Percentiles rank a stretch among this genome's conserved stretches.
Evolutionary conservation across 2,113 vertebrate genomes (phyloP).

Genomic region (Saccopteryx bilineata): DNA sequence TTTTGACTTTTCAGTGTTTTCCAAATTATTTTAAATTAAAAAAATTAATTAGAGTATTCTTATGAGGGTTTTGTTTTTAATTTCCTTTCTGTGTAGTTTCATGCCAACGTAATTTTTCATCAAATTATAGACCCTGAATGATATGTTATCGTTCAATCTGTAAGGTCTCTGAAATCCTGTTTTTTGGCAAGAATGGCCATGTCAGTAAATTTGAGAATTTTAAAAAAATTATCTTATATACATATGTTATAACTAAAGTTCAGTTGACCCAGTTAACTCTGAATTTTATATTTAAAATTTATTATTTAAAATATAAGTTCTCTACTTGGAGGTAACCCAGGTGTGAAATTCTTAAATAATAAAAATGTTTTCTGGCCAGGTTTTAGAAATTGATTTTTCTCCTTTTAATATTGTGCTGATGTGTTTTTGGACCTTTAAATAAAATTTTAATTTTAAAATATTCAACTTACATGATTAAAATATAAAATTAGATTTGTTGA

Average conservation of each 20-base stretch:
- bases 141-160: neutral
- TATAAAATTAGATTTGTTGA: neutral
- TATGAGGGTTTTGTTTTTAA: constrained; percentile 1
- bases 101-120: neutral
- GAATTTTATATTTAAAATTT: constrained; percentile 30
- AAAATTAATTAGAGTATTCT: neutral
- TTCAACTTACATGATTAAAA: neutral
- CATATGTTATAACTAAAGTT: constrained; percentile 18
- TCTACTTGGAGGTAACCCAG: neutral
- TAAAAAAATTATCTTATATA: neutral
- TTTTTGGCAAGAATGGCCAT: neutral
- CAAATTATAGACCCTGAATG: neutral
- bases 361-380: constrained; percentile 6
- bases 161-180: constrained; percentile 13
- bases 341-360: constrained; percentile 44
- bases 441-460: constrained; percentile 59
- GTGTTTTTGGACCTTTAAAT: constrained; percentile 30
- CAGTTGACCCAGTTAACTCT: constrained; percentile 27
- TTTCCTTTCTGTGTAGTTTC: neutral
- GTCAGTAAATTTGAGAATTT: constrained; percentile 10
- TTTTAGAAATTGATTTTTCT: neutral
- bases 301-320: constrained; percentile 15
- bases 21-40: constrained; percentile 21
- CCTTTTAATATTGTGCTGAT: constrained; percentile 26
- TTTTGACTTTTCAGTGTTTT: neutral